Evolutionary conservation across 37 sponge, comb jelly and placozoan species (phyloP).

Genomic region (Axinella damicornis): DNA sequence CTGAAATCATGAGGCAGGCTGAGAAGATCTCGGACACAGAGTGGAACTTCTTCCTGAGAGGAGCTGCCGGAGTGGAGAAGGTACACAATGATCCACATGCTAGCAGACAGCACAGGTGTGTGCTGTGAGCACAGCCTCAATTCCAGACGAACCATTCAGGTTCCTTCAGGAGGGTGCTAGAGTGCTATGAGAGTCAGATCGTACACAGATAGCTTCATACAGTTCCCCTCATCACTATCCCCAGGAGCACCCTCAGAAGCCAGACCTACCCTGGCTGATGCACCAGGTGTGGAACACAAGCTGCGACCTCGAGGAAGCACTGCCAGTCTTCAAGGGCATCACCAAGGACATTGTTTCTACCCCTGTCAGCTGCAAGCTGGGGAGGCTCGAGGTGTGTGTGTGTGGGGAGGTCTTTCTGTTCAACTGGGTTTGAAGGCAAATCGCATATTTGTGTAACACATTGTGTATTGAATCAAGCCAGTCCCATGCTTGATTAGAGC

Average conservation of each 20-base stretch:
- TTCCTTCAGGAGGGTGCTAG: too few relatives aligned
- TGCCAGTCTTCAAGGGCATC: constrained; percentile 84
- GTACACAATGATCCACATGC: too few relatives aligned
- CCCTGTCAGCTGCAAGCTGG: constrained; percentile 79
- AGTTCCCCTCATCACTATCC: not conserved
- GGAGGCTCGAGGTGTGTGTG: constrained; percentile 60
- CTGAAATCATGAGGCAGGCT: constrained; percentile 92
- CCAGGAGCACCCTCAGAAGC: constrained; percentile 88
- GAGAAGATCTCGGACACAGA: constrained; percentile 81
- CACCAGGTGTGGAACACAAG: constrained; percentile 78
- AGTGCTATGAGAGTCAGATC: too few relatives aligned
- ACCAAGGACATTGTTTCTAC: constrained; percentile 75
- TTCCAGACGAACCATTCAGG: too few relatives aligned
- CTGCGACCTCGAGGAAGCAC: constrained; percentile 85
- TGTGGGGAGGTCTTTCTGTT: too few relatives aligned
- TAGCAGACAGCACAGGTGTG: too few relatives aligned
- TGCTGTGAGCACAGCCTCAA: too few relatives aligned
- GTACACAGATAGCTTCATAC: too few relatives aligned
- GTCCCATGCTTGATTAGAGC: too few relatives aligned
- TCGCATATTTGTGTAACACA: too few relatives aligned
- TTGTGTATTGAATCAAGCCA: too few relatives aligned
- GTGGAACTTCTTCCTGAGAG: constrained; percentile 98
- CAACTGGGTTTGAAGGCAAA: too few relatives aligned
- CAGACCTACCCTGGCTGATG: constrained; percentile 88
- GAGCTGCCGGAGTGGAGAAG: constrained; percentile 66